These are phyloP conservation scores for Chironomus tentans DNA, from an alignment of 2,888 invertebrate genomes.

Conservation along the genomic window DNA sequence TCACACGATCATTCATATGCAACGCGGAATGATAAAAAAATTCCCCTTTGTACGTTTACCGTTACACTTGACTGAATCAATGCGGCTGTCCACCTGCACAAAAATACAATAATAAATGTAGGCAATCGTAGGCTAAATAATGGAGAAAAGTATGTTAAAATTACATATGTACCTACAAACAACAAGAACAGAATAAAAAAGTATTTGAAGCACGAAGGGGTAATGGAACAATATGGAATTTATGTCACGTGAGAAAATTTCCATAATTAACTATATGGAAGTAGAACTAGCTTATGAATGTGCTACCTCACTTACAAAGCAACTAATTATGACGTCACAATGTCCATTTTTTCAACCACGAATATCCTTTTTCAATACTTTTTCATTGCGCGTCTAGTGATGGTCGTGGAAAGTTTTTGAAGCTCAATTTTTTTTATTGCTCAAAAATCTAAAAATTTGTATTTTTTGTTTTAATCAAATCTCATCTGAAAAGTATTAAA, in stretches of 20 bases:
- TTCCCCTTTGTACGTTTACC: slow-evolving; percentile 13
- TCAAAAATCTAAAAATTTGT: neutral
- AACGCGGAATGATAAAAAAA: neutral
- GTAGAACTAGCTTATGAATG: neutral
- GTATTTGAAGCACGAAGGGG: neutral
- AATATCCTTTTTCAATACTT: slow-evolving; percentile 18
- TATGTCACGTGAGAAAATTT: neutral
- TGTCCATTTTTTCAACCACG: slow-evolving; percentile 24
- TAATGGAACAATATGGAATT: neutral
- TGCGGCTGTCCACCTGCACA: slow-evolving; percentile 21
- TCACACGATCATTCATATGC: neutral
- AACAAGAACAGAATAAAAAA: neutral
- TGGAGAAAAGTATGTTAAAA: slow-evolving; percentile 16
- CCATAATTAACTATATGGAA: neutral
- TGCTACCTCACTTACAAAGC: neutral
- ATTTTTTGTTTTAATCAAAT: neutral
- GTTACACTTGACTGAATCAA: slow-evolving; percentile 25
- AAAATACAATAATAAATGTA: no score
- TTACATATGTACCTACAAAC: slow-evolving; percentile 2
- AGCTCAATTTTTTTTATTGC: slow-evolving; percentile 4
- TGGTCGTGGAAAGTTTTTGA: slow-evolving; percentile 12
- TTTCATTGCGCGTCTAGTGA: slow-evolving; percentile 21
- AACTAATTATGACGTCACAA: slow-evolving; percentile 17
- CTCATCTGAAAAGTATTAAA: neutral
- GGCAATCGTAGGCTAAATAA: neutral